phyloP scores from a whole-genome alignment of 2,797 vertebrate species.

The Fratercula arctica region DNA sequence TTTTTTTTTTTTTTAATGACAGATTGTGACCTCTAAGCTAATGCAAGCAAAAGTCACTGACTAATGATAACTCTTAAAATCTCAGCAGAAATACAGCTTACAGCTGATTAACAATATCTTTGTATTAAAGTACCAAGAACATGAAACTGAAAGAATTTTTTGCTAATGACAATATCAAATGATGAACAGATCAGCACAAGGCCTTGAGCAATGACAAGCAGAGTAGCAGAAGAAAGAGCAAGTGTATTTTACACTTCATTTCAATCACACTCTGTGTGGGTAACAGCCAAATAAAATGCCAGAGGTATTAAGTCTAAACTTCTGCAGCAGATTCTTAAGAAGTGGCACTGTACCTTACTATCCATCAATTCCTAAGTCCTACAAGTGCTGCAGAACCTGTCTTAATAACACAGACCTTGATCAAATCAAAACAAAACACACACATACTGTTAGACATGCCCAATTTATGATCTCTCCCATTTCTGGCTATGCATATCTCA shows the following conservation, averaged over 20 bases:
- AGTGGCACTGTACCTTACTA: not conserved
- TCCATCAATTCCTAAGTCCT: not conserved
- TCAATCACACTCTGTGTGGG: not conserved
- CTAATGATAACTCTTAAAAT: not conserved
- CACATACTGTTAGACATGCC: not conserved
- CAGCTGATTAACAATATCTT: not conserved
- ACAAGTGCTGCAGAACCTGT: not conserved
- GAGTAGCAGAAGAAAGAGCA: not conserved
- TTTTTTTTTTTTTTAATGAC: not conserved
- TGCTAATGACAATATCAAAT: not conserved
- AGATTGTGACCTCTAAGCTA: not conserved
- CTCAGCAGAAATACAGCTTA: not conserved
- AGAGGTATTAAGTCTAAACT: not conserved
- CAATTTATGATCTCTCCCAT: not conserved
- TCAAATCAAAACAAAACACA: not conserved
- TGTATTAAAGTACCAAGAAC: not conserved
- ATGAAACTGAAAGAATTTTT: not conserved
- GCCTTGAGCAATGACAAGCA: not conserved
- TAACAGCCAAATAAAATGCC: not conserved
- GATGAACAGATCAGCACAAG: not conserved
- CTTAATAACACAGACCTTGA: not conserved
- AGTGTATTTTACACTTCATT: not conserved
- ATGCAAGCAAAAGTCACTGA: not conserved
- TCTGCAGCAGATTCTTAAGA: not conserved
- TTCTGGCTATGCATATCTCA: not conserved